Evolutionary conservation across 2,888 invertebrate genomes (phyloP).

Genomic region (Scaeva pyrastri): DNA sequence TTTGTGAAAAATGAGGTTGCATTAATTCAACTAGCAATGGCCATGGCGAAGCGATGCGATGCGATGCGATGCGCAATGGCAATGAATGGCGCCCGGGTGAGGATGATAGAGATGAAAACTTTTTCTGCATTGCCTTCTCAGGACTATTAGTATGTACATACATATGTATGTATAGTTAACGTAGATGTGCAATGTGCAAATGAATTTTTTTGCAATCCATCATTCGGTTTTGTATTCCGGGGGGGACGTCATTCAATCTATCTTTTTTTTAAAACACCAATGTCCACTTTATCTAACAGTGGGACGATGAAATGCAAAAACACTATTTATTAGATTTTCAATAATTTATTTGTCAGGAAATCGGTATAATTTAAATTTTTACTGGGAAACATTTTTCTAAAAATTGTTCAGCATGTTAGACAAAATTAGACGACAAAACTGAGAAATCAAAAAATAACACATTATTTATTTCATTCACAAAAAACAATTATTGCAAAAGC

Average conservation of each 20-base stretch:
- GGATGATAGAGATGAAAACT: constrained; percentile 15
- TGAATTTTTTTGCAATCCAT: constrained; percentile 33
- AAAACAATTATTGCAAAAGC: too few species aligned
- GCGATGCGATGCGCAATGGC: not conserved
- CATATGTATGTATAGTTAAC: constrained; percentile 15
- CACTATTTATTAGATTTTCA: not conserved
- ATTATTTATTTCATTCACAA: too few species aligned
- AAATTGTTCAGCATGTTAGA: too few species aligned
- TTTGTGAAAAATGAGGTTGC: constrained; percentile 74
- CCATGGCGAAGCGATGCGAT: too few species aligned
- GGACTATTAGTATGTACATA: constrained; percentile 36
- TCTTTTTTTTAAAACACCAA: not conserved
- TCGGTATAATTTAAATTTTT: too few species aligned
- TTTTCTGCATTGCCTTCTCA: constrained; percentile 39
- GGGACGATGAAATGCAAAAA: not conserved
- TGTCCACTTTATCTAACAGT: not conserved
- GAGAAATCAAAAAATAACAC: too few species aligned
- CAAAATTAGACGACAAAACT: too few species aligned
- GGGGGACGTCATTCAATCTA: not conserved
- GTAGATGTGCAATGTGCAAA: constrained; percentile 35
- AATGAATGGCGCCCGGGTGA: not conserved
- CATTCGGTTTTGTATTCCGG: constrained; percentile 5
- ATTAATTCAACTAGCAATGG: constrained; percentile 56
- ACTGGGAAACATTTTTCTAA: too few species aligned
- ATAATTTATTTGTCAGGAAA: not conserved